These are phyloP conservation scores for Synaphobranchus kaupii DNA, from an alignment of 2,797 vertebrate genomes.

Conservation along the genomic window DNA sequence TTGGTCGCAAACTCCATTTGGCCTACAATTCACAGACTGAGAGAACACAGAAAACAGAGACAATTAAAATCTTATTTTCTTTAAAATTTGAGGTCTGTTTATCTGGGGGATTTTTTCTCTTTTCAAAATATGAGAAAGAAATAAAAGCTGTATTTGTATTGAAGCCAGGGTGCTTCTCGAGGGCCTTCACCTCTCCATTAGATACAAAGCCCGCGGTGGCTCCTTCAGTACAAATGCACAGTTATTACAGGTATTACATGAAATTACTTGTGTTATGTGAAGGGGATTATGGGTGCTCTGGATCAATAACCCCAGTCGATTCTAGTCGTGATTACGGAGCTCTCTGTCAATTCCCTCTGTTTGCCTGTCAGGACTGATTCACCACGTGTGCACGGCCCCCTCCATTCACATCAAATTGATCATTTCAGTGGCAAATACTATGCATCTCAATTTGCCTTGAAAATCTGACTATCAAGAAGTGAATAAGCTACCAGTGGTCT, in stretches of 20 bases:
- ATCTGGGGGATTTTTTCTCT: conserved; percentile 62
- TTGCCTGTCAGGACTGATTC: conserved; percentile 84
- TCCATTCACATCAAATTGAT: conserved; percentile 84
- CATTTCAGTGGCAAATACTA: conserved; percentile 83
- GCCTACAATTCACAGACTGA: conserved; percentile 26
- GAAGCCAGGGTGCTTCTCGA: conserved; percentile 75
- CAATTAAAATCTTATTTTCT: conserved; percentile 80
- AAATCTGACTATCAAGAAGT: conserved; percentile 84
- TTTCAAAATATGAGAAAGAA: conserved; percentile 53
- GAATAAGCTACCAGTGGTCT: conserved; percentile 63
- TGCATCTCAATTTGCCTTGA: conserved; percentile 84
- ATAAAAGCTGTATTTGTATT: conserved; percentile 67
- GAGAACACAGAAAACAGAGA: conserved; percentile 44
- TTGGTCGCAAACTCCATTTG: neutral
- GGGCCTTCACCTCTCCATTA: conserved; percentile 82
- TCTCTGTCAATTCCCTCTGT: conserved; percentile 87
- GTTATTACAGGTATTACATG: conserved; percentile 99
- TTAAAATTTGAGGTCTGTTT: conserved; percentile 69
- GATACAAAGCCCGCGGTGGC: conserved; percentile 86
- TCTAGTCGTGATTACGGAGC: conserved; percentile 90
- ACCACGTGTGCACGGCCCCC: conserved; percentile 72
- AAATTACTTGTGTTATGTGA: conserved; percentile 93
- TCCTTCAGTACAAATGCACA: conserved; percentile 88
- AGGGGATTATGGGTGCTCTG: conserved; percentile 93
- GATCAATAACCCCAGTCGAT: conserved; percentile 96